phyloP scores from a whole-genome alignment of 1,140 invertebrate species.

The Cotesia typhae region DNA sequence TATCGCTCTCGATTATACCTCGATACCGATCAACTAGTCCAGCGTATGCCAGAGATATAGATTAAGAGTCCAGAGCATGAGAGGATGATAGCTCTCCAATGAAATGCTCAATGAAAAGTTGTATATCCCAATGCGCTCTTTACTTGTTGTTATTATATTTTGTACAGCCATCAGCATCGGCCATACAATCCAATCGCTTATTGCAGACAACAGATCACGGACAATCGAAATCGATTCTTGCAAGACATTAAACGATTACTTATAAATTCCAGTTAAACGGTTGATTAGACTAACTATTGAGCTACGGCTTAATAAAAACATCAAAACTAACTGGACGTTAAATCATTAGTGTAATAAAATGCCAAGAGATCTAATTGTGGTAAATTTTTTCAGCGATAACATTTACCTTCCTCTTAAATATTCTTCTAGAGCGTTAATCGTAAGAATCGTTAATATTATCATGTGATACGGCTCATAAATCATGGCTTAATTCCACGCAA shows the following conservation, averaged over 20 bases:
- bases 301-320: neutral
- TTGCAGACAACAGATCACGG: too few relatives aligned
- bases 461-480: slow-evolving; percentile 48
- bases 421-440: neutral
- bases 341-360: slow-evolving; percentile 27
- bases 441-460: slow-evolving; percentile 39
- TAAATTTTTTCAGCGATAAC: slow-evolving; percentile 1
- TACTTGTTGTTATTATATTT: too few relatives aligned
- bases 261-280: too few relatives aligned
- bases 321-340: slow-evolving; percentile 1
- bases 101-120: too few relatives aligned
- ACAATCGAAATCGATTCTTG: too few relatives aligned
- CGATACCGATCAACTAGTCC: slow-evolving; percentile 28
- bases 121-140: too few relatives aligned
- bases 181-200: too few relatives aligned
- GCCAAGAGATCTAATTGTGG: slow-evolving; percentile 10
- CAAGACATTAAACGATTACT: too few relatives aligned
- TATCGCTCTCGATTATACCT: slow-evolving; percentile 36
- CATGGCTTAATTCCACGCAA: slow-evolving; percentile 50
- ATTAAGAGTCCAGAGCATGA: neutral
- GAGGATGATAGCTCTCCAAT: neutral
- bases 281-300: too few relatives aligned
- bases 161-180: too few relatives aligned
- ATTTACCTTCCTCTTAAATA: neutral
- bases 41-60: slow-evolving; percentile 12